phyloP scores from a whole-genome alignment of 2,888 invertebrate genomes.

The Sphinx pinastri region DNA sequence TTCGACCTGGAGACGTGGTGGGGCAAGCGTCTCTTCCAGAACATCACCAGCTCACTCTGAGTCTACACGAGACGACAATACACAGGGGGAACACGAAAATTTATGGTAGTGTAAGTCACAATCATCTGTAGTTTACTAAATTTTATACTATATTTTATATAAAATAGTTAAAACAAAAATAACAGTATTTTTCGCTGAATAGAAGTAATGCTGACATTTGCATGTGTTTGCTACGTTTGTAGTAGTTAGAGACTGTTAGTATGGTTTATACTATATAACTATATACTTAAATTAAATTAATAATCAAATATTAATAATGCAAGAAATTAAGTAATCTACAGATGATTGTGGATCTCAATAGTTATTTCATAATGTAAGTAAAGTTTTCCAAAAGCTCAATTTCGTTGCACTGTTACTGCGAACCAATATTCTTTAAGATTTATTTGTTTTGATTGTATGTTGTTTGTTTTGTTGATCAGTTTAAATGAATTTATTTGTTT shows the following conservation, averaged over 20 bases:
- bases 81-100: slow-evolving; percentile 51
- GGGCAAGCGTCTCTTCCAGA: slow-evolving; percentile 93
- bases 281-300: not conserved
- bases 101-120: slow-evolving; percentile 77
- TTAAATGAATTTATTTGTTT: slow-evolving; percentile 25
- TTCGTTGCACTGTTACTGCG: slow-evolving; percentile 48
- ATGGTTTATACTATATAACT: not conserved
- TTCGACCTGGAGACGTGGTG: slow-evolving; percentile 96
- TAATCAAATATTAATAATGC: slow-evolving; percentile 6
- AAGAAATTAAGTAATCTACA: slow-evolving; percentile 75
- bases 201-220: not conserved
- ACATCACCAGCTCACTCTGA: slow-evolving; percentile 91
- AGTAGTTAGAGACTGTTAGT: slow-evolving; percentile 5
- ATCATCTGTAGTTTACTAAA: slow-evolving; percentile 81
- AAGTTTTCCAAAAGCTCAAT: slow-evolving; percentile 66
- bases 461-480: slow-evolving; percentile 33
- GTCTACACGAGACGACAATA: slow-evolving; percentile 34
- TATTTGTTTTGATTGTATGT: slow-evolving; percentile 54
- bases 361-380: slow-evolving; percentile 69
- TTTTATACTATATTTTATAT: slow-evolving; percentile 46
- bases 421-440: slow-evolving; percentile 76
- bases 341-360: slow-evolving; percentile 82
- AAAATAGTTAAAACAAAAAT: slow-evolving; percentile 13
- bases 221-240: slow-evolving; percentile 11
- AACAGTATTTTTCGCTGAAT: slow-evolving; percentile 22